phyloP scores from a whole-genome alignment of 2,888 invertebrate genomes.

The Halictus quadricinctus region DNA sequence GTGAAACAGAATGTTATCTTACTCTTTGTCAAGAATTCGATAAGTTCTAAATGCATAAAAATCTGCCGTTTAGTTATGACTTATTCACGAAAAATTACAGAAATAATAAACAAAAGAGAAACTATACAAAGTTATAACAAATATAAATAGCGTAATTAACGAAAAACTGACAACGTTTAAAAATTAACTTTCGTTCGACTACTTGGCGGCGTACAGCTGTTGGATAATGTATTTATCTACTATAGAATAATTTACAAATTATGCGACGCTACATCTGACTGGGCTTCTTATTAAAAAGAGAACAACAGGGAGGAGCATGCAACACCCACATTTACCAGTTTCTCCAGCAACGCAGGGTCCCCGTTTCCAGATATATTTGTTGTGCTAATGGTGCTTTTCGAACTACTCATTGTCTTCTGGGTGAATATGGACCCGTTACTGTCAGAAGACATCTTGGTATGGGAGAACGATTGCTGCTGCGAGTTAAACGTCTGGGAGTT shows the following conservation, averaged over 20 bases:
- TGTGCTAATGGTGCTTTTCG: conserved; percentile 76
- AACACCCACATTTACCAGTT: conserved; percentile 80
- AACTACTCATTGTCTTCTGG: conserved; percentile 76
- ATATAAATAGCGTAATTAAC: not conserved
- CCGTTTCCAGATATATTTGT: conserved; percentile 73
- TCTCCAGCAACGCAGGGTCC: conserved; percentile 76
- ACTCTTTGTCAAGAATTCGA: not conserved
- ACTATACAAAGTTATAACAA: not conserved
- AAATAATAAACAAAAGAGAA: not conserved
- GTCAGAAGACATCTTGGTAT: conserved; percentile 76
- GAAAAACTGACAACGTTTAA: not conserved
- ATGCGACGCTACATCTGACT: not conserved
- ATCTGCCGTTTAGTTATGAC: not conserved
- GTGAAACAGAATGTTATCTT: not conserved
- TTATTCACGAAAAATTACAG: not conserved
- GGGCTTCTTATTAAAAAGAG: not conserved
- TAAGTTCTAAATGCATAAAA: not conserved
- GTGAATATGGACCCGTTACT: conserved; percentile 78
- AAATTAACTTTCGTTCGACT: not conserved
- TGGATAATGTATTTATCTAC: not conserved
- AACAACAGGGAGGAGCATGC: conserved; percentile 54
- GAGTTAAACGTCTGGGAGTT: conserved; percentile 79
- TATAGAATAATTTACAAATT: not conserved
- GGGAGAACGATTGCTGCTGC: conserved; percentile 77
- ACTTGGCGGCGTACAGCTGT: not conserved